Base-by-base conservation (phyloP, 2,888 invertebrate species). In the Podabrus alpinus region DNA sequence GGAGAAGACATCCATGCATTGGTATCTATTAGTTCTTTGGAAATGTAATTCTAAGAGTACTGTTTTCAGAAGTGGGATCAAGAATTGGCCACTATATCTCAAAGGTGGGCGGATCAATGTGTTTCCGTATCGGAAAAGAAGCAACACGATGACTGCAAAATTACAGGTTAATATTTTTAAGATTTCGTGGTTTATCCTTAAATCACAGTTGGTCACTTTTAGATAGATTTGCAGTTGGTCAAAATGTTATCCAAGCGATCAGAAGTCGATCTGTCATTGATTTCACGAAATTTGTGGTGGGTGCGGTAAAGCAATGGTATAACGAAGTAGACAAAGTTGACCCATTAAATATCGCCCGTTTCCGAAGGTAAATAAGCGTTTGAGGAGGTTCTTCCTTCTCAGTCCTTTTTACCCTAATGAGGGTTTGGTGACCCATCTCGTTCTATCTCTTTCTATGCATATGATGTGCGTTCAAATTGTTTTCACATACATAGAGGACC, bases 81-180 rank as follows among this genome's bases (percentile, higher is more conserved):
- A 21, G 73, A 73, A 69, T 73, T 73, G 66, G 64, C 66, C 1
- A 16, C 15, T 9, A 66, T 69, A 25, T 69, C 73, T 24, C 73
- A 69, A 70, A 45, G 73, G 25, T 73, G 73, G 73, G 73, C 69
- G 3, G 29, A 73, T 69, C 69, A 73, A n/a, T 73, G 73, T 61
- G 66, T 61, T 15, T 24, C 66, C 0, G 7, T 15, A 24, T n/a
- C 2, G 4, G 61, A 73, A 25, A 11, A 0, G 29, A 66, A 69
- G 25, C 66, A 69, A 45, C 73, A 69, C 19, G 69, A 73, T 60
- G 17, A 29, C 11, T 73, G 73, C 29, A 69, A 66, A 69, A 15
- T 0, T 0, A 70, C 69, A 73, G 15, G n/a, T 72, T 9, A n/a
- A 17, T 13, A 68, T 15, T 16, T 64, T 19, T 17, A 13, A 24